phyloP scores from a whole-genome alignment of 2,797 vertebrate species.

The Sebastes nivosus region DNA sequence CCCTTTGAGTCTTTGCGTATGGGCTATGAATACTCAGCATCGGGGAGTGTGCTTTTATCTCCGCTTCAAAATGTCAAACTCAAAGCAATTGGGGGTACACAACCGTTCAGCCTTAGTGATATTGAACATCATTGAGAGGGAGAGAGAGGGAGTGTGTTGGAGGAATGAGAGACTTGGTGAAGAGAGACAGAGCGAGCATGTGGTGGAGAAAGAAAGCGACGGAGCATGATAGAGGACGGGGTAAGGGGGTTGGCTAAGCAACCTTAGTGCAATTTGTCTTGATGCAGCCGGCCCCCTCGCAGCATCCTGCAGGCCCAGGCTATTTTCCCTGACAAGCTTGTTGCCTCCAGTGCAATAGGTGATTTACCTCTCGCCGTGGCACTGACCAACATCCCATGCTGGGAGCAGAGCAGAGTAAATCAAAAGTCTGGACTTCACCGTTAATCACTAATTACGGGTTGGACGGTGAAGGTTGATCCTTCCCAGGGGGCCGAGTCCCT shows the following conservation, averaged over 20 bases:
- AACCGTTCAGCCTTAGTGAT: conserved; percentile 41
- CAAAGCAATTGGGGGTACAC: conserved; percentile 36
- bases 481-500: conserved; percentile 47
- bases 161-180: conserved; percentile 44
- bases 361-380: conserved; percentile 70
- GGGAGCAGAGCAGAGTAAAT: conserved; percentile 67
- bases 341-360: conserved; percentile 71
- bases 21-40: conserved; percentile 41
- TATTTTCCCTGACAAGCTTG: conserved; percentile 75
- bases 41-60: conserved; percentile 53
- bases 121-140: conserved; percentile 36
- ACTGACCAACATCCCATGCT: conserved; percentile 63
- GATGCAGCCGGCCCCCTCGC: conserved; percentile 46
- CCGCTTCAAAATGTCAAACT: conserved; percentile 54
- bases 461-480: conserved; percentile 70
- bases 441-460: conserved; percentile 80
- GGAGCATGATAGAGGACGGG: conserved; percentile 61
- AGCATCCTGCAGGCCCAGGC: conserved; percentile 53
- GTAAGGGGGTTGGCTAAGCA: conserved; percentile 59
- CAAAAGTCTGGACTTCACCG: conserved; percentile 64
- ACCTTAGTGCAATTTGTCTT: conserved; percentile 71
- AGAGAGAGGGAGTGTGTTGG: conserved; percentile 8
- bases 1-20: conserved; percentile 28
- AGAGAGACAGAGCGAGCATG: conserved; percentile 45
- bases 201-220: conserved; percentile 49